A percentile compares a stretch with the other conserved stretches of the same genome.
phyloP scores from a whole-genome alignment of 2,888 invertebrate genomes.

The Serripes groenlandicus region DNA sequence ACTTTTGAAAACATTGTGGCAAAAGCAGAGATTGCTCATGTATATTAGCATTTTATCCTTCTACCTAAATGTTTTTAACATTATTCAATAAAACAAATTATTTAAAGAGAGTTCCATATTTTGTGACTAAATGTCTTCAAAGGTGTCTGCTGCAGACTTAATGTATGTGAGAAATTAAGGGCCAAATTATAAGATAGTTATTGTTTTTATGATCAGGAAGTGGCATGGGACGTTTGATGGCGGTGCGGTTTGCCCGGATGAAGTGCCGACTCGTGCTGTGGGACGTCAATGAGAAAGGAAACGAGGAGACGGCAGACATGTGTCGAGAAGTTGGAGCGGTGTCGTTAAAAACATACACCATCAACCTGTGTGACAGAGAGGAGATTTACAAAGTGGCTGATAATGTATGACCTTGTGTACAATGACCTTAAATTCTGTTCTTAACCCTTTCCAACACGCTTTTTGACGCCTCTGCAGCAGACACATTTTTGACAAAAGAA shows the following conservation, averaged over 20 bases:
- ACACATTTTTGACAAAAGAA: no score
- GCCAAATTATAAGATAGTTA: no score
- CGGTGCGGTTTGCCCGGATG: slow-evolving; percentile 81
- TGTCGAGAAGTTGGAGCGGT: slow-evolving; percentile 71
- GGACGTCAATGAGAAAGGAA: slow-evolving; percentile 84
- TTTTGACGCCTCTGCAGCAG: no score
- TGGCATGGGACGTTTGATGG: slow-evolving; percentile 85
- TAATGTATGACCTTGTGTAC: no score
- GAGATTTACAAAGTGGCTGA: slow-evolving; percentile 80
- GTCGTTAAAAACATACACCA: slow-evolving; percentile 75
- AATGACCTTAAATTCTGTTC: no score
- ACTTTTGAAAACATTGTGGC: neutral
- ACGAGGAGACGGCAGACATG: slow-evolving; percentile 79
- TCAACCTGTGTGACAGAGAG: slow-evolving; percentile 82
- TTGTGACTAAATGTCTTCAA: no score
- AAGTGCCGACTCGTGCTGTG: slow-evolving; percentile 83
- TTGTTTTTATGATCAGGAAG: no score
- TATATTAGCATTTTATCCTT: neutral
- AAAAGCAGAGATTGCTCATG: neutral
- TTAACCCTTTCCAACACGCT: no score
- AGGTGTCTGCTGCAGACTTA: no score
- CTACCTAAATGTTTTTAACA: neutral
- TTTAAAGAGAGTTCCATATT: no score
- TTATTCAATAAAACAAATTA: neutral
- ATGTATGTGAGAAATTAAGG: no score